These are phyloP conservation scores for Alethe diademata DNA, from an alignment of 2,113 vertebrate species.

Conservation along the genomic window DNA sequence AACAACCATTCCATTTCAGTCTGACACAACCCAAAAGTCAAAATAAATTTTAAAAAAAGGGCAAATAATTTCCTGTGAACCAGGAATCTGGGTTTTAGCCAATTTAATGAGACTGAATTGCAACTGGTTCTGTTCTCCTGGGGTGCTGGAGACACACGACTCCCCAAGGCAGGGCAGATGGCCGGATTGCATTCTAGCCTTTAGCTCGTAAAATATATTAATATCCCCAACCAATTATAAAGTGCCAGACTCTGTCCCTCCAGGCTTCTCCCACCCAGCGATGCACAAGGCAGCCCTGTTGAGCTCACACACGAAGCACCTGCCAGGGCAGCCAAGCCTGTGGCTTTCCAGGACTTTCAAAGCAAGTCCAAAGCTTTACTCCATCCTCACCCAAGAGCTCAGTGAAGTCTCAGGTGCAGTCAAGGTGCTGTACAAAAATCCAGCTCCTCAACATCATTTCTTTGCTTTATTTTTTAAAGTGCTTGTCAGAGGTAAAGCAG, in stretches of 20 bases:
- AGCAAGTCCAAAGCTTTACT: background rate
- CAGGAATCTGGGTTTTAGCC: background rate
- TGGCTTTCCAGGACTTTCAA: background rate
- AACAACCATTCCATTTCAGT: background rate
- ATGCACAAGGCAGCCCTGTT: background rate
- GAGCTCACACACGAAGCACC: background rate
- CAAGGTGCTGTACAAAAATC: background rate
- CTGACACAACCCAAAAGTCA: background rate
- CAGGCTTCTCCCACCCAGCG: fast-evolving
- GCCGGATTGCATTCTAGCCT: background rate
- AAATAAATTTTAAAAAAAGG: background rate
- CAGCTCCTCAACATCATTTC: background rate
- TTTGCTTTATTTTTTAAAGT: background rate
- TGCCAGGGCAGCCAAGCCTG: background rate
- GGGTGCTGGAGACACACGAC: background rate
- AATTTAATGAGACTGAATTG: background rate
- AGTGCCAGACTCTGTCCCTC: background rate
- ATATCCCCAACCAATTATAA: constrained; percentile 8
- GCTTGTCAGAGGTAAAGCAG: background rate
- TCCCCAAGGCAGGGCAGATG: constrained; percentile 36
- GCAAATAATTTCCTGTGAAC: constrained; percentile 30
- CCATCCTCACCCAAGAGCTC: background rate
- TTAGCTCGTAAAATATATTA: background rate
- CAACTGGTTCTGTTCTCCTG: background rate
- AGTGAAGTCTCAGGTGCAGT: background rate